Evolutionary conservation across 1,140 invertebrate species (phyloP), one percentile per base, ranked within the genome.

Genomic region (Sitodiplosis mosellana): DNA sequence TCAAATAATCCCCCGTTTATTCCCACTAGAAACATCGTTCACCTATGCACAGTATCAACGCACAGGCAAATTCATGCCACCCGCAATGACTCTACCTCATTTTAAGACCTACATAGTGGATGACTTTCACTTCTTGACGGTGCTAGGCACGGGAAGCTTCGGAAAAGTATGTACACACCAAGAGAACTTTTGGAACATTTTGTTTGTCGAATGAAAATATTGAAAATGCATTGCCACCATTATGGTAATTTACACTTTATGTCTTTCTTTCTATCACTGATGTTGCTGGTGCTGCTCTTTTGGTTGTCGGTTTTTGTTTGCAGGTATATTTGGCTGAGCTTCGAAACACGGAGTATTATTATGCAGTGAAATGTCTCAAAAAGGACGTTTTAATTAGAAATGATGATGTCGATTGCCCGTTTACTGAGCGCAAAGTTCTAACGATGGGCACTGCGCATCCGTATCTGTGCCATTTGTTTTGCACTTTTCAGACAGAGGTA

Each of bases 321-420:
- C 61, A 92, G 87, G 93, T 98, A 18, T 73, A 99, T 60, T 64
- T 99, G 52, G 93, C 93, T 1, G 92, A 98, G 65, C 68, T 93
- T 50, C 86, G 88, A 54, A 80, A 81, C 43, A 87, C 86, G 6
- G 84, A 88, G 53, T 87, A 83, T 62, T 92, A 91, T 55, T 99
- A 91, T 69, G 95, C 95, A 0, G 82, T 99, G 4, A 99, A 99
- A 66, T 95, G 93, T 59, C 69, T 99, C 54, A 97, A 97, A 65
- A 99, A 99, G 65, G 92, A 98, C 64, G 87, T 93, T 0, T 88
- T 98, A 1, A 68, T 97, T 20, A 91, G 97, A 67, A 93, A 99
- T 63, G 93, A 99, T 65, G 95, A 99, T 60, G 90, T 99, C 2
- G 94, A 99, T 61, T 98, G 94, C 62, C 97, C 92, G 0, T 73